A percentile compares a stretch with the other conserved stretches of the same genome.
phyloP scores from a whole-genome alignment of 2,113 vertebrate species.

The Mustela lutreola region DNA sequence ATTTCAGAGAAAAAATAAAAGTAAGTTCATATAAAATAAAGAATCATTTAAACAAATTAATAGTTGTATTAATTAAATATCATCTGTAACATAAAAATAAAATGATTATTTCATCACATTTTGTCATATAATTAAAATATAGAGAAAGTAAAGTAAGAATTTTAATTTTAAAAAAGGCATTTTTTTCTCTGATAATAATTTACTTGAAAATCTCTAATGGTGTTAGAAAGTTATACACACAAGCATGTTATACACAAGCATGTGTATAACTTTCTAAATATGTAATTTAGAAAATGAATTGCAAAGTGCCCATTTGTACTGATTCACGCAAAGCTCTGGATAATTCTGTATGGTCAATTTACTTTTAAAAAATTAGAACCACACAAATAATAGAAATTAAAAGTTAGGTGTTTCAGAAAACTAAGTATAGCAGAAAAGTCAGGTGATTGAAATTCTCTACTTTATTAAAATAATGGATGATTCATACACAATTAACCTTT shows the following conservation, averaged over 20 bases:
- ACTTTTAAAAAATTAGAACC: not conserved
- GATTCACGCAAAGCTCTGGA: not conserved
- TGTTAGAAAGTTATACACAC: not conserved
- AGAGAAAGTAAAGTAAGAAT: not conserved
- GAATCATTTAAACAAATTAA: not conserved
- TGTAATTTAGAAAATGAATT: not conserved
- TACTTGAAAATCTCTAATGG: not conserved
- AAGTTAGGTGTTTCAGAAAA: not conserved
- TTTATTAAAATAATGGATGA: constrained; percentile 47
- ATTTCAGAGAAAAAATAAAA: not conserved
- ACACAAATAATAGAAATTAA: not conserved
- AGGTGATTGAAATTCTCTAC: constrained; percentile 35
- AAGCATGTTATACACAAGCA: not conserved
- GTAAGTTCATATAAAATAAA: not conserved
- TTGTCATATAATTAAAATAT: not conserved
- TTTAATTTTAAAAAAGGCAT: not conserved
- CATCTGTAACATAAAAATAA: not conserved
- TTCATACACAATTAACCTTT: constrained; percentile 54
- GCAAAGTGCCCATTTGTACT: not conserved
- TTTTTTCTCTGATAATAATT: not conserved
- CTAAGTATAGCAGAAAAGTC: not conserved
- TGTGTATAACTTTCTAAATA: not conserved
- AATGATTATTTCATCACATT: not conserved
- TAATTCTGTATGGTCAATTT: not conserved
- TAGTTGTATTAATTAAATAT: not conserved